These are phyloP conservation scores for Agrochola macilenta DNA, from an alignment of 2,888 invertebrate species.

Conservation along the genomic window DNA sequence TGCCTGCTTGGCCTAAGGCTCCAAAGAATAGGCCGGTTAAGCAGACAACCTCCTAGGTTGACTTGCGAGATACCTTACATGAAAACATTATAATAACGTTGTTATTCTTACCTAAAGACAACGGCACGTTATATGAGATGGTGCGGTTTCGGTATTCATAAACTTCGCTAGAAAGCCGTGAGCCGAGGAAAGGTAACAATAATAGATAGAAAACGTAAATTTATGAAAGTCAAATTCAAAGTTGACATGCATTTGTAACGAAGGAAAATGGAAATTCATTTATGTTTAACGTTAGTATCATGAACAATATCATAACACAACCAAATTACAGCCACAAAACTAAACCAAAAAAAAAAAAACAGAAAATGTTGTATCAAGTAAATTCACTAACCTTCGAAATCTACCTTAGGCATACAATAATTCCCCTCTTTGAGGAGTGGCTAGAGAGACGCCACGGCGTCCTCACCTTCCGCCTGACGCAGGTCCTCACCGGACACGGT, in stretches of 20 bases:
- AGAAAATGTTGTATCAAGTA: no score
- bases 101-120: not conserved
- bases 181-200: constrained; percentile 21
- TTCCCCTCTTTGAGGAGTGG: no score
- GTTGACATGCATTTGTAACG: not conserved
- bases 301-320: not conserved
- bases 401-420: no score
- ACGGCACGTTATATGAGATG: not conserved
- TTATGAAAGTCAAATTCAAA: constrained; percentile 33
- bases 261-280: not conserved
- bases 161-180: constrained; percentile 32
- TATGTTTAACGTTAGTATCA: not conserved
- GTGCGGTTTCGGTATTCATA: constrained; percentile 18
- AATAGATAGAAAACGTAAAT: constrained; percentile 28
- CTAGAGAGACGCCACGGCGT: no score
- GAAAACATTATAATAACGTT: not conserved
- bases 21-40: not conserved
- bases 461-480: no score
- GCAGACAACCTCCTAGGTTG: not conserved
- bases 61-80: not conserved
- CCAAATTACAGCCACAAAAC: no score
- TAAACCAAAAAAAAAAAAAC: no score
- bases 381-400: no score
- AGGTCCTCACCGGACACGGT: no score
- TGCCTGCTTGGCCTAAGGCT: not conserved